Evolutionary conservation across 2,888 invertebrate genomes (phyloP).

Genomic region (Colletes collaris): DNA sequence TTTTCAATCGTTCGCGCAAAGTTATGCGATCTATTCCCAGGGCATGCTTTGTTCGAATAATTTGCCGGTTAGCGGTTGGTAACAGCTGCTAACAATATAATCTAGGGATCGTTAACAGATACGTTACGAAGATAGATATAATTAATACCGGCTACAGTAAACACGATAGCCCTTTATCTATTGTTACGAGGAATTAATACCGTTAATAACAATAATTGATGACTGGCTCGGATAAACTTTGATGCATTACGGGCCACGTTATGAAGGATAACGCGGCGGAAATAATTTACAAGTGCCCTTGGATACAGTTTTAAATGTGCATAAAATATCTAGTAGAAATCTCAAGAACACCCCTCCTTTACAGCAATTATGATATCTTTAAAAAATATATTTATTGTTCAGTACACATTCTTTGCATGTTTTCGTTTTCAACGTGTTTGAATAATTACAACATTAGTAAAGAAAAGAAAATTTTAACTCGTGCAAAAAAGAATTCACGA

Average conservation of each 20-base stretch:
- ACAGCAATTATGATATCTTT: too few species aligned
- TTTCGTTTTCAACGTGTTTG: too few species aligned
- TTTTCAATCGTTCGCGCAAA: conserved; percentile 28
- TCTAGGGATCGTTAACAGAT: conserved; percentile 47
- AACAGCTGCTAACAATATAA: conserved; percentile 52
- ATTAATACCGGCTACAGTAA: conserved; percentile 47
- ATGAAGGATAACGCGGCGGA: background rate
- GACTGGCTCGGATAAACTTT: conserved; percentile 12
- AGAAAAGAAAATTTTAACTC: too few species aligned
- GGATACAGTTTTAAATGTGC: too few species aligned
- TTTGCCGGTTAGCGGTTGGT: conserved; percentile 37
- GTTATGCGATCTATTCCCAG: conserved; percentile 37
- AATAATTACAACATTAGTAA: too few species aligned
- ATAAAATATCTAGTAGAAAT: too few species aligned
- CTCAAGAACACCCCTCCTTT: too few species aligned
- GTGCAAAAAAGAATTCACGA: too few species aligned
- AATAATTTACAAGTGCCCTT: too few species aligned
- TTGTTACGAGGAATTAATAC: conserved; percentile 48
- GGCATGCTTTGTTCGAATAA: conserved; percentile 44
- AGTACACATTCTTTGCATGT: too few species aligned
- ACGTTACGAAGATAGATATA: conserved; percentile 36
- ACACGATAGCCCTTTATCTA: conserved; percentile 45
- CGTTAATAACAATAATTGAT: conserved; percentile 44
- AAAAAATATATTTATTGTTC: too few species aligned
- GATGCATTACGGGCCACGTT: background rate